A percentile compares a stretch with the other conserved stretches of the same genome.
These are phyloP conservation scores for Drosophila elegans DNA, from an alignment of 1,140 invertebrate species.

Conservation along the genomic window DNA sequence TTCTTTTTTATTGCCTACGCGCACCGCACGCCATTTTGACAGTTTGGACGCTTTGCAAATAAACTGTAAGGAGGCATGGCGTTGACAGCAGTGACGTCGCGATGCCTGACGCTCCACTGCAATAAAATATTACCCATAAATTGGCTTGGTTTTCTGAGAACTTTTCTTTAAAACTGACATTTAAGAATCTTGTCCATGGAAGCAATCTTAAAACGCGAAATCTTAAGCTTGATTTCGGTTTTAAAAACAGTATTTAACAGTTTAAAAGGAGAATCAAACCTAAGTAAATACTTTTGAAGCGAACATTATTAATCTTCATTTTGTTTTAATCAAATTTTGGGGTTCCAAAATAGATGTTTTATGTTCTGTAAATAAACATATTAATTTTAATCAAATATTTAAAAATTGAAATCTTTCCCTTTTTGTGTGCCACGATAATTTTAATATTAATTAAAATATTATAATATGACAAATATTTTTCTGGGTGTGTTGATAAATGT, in stretches of 20 bases:
- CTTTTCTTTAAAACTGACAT: background rate
- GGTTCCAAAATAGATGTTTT: too few species aligned
- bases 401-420: too few species aligned
- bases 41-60: conserved; percentile 70
- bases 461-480: background rate
- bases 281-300: background rate
- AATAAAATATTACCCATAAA: background rate
- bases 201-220: too few species aligned
- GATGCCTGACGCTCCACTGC: conserved; percentile 24
- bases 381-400: too few species aligned
- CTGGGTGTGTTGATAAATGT: conserved; percentile 37
- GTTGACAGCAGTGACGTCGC: conserved; percentile 54
- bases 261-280: too few species aligned
- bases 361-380: too few species aligned
- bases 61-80: conserved; percentile 52
- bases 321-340: too few species aligned
- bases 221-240: too few species aligned
- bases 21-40: conserved; percentile 73
- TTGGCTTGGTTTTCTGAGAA: background rate
- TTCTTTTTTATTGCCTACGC: conserved; percentile 34
- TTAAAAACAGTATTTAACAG: too few species aligned
- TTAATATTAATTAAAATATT: too few species aligned
- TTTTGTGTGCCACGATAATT: too few species aligned
- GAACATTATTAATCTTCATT: background rate
- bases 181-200: too few species aligned